Conservation (phyloP, 2,888 invertebrate species). For the Graphium colonna region DNA sequence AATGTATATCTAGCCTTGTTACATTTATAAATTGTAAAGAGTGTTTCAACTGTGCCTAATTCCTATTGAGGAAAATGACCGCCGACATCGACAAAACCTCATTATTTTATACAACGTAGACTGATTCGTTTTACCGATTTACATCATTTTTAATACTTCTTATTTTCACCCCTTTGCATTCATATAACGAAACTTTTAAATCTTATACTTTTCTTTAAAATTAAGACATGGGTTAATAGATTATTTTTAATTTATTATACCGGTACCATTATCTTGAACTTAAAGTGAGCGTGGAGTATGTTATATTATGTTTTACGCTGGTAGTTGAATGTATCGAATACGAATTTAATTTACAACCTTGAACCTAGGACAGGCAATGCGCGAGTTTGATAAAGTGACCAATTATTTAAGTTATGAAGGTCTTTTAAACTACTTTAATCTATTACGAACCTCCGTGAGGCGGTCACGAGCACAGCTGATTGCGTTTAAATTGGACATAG, state of each 20-base stretch:
- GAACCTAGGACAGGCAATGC: slow-evolving; percentile 8
- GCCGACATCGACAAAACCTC: slow-evolving; percentile 17
- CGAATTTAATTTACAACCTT: not conserved
- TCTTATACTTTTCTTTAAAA: no score
- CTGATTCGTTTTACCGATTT: slow-evolving; percentile 9
- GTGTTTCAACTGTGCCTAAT: slow-evolving; percentile 33
- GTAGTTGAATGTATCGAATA: no score
- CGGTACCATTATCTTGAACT: no score
- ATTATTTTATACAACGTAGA: slow-evolving; percentile 12
- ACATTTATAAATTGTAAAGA: slow-evolving; percentile 28
- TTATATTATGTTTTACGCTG: no score
- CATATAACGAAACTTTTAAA: not conserved
- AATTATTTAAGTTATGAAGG: slow-evolving; percentile 32
- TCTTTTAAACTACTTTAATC: slow-evolving; percentile 46
- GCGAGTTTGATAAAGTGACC: slow-evolving; percentile 29
- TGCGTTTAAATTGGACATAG: slow-evolving; percentile 32
- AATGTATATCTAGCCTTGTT: slow-evolving; percentile 28
- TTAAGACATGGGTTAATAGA: no score
- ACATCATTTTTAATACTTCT: slow-evolving; percentile 1
- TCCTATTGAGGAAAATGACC: slow-evolving; percentile 29
- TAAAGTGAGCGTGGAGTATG: no score
- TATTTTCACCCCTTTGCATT: no score
- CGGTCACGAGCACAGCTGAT: slow-evolving; percentile 29
- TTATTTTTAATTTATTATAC: no score
- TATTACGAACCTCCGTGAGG: slow-evolving; percentile 37